phyloP scores from a whole-genome alignment of 35 echinoderm and acorn worm genomes.

The Lytechinus pictus region DNA sequence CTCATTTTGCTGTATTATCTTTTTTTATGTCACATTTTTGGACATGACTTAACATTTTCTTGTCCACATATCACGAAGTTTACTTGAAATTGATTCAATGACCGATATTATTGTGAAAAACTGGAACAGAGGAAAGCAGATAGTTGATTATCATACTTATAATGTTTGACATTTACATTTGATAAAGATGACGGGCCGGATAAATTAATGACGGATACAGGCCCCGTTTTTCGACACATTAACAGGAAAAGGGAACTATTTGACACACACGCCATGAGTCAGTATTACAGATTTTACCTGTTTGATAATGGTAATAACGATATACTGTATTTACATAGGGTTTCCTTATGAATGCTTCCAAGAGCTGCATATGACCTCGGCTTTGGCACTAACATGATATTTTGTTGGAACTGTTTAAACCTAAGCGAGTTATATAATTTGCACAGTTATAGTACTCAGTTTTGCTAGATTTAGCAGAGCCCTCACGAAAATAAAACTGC shows the following conservation, averaged over 20 bases:
- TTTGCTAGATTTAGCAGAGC: no score
- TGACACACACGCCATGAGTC: not conserved
- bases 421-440: no score
- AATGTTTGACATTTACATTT: not conserved
- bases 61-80: not conserved
- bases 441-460: no score
- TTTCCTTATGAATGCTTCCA: no score
- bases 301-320: no score
- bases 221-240: not conserved
- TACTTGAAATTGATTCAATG: not conserved
- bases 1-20: not conserved
- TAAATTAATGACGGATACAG: not conserved
- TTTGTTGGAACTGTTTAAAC: no score
- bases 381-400: no score
- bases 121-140: not conserved
- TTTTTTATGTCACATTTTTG: not conserved
- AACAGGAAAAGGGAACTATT: not conserved
- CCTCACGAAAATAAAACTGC: no score
- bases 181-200: not conserved
- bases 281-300: not conserved
- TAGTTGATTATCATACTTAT: not conserved
- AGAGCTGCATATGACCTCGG: no score
- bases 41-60: not conserved
- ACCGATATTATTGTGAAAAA: not conserved
- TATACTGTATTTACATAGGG: no score